These are phyloP conservation scores for Tylochromis polylepis DNA, from an alignment of 2,113 vertebrate species.

Conservation along the genomic window DNA sequence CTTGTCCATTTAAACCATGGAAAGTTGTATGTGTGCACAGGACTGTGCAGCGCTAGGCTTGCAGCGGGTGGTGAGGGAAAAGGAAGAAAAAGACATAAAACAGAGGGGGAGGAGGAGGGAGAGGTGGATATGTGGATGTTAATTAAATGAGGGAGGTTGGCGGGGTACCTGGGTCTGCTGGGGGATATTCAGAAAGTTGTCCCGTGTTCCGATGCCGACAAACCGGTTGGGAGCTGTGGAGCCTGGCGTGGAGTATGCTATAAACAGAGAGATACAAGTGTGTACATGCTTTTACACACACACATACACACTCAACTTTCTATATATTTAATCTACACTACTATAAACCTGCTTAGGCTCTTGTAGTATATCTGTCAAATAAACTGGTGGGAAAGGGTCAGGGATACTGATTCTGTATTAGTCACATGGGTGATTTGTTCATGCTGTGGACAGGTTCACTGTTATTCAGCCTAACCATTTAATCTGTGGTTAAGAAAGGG, in stretches of 20 bases:
- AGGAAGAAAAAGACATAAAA: conserved; percentile 36
- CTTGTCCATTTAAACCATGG: conserved; percentile 10
- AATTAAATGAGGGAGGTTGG: conserved; percentile 59
- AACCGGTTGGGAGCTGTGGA: conserved; percentile 94
- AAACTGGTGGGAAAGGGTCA: conserved; percentile 17
- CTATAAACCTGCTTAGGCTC: neutral
- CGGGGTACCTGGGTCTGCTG: conserved; percentile 86
- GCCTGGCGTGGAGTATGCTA: conserved; percentile 95
- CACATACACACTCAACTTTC: conserved; percentile 58
- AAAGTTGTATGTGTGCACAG: neutral
- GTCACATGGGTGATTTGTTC: conserved; percentile 15
- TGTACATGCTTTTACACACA: conserved; percentile 71
- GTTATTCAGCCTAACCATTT: conserved; percentile 6
- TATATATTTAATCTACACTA: neutral
- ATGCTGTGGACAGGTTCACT: conserved; percentile 18
- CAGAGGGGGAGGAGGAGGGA: conserved; percentile 12
- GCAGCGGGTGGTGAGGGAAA: conserved; percentile 19
- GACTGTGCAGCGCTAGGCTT: conserved; percentile 14
- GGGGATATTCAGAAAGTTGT: conserved; percentile 95
- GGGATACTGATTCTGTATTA: conserved; percentile 23
- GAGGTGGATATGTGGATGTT: conserved; percentile 47
- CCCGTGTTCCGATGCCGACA: conserved; percentile 96
- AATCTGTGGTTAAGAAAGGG: conserved; percentile 21
- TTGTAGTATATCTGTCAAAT: conserved; percentile 18
- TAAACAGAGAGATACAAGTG: conserved; percentile 70